Base-by-base conservation (phyloP, 2,113 vertebrate genomes). In the Morone chrysops region DNA sequence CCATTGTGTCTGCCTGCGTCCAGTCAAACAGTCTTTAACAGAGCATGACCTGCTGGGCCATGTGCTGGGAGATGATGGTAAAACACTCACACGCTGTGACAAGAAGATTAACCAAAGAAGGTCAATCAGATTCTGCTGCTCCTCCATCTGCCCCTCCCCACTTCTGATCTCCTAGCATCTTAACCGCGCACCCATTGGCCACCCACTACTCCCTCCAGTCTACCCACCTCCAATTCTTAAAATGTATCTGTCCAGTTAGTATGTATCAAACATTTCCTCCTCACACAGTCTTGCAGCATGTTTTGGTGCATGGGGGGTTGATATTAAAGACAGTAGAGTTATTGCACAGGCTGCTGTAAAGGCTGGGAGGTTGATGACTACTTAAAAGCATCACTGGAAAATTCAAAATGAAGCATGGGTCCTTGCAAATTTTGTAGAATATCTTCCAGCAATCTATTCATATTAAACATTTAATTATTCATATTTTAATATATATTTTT, bases 31-130 rank as follows among this genome's bases (percentile, higher is more conserved):
- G 74, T 53, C 36, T 41, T 45, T 38, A 70, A 8, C 25, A 65
- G 53, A 81, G 18, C 66, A 51, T 69, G 63, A 71, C 60, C 66
- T 68, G n/a, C 82, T 53, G 75, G 31, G 22, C 78, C 82, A 62
- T 74, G 75, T 82, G 70, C 87, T 76, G 61, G 48, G 17, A 86
- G 75, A 76, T 45, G 47, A 66, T 36, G 59, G 25, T 8, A 18
- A 40, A 67, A 77, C 73, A 78, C 80, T 70, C 57, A 71, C 80
- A 70, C 66, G 65, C 68, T 61, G 57, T 51, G 73, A 70, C 62
- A 73, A 89, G 83, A 65, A 68, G 91, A 92, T 94, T 91, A 93
- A 36, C 53, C 80, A 54, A n/a, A 81, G 74, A 85, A 88, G 86
- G 75, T 90, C 91, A 91, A 87, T 86, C 75, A 74, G 85, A 90